These are phyloP conservation scores for Pseudopleuronectes americanus DNA, from an alignment of 2,797 vertebrate species.

Conservation along the genomic window DNA sequence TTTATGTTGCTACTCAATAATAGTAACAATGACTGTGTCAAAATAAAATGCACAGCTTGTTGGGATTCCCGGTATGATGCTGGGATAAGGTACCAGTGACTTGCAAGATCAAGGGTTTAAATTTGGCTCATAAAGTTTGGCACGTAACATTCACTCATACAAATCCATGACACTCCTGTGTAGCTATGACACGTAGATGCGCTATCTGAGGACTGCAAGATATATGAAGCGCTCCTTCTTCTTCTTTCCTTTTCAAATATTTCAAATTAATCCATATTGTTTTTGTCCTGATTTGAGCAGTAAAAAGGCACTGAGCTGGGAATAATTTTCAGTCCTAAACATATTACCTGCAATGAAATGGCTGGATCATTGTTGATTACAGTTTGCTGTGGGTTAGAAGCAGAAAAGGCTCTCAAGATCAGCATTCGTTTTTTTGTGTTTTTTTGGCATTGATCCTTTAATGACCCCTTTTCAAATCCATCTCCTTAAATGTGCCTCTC, in stretches of 20 bases:
- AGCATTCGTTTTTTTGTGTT: constrained; percentile 1
- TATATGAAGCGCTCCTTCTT: constrained; percentile 44
- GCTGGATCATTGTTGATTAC: constrained; percentile 41
- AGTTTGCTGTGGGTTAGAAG: constrained; percentile 60
- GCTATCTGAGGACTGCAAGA: constrained; percentile 10
- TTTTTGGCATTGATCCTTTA: constrained; percentile 44
- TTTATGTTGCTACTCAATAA: constrained; percentile 13
- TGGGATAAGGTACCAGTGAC: constrained; percentile 12
- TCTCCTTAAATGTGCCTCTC: constrained; percentile 19
- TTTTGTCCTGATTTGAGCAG: constrained; percentile 61
- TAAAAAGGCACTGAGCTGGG: constrained; percentile 79
- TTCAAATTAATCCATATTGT: constrained; percentile 46
- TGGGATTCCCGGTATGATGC: constrained; percentile 1
- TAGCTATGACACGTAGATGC: neutral
- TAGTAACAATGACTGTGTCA: neutral
- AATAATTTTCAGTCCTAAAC: constrained; percentile 62
- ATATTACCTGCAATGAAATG: constrained; percentile 57
- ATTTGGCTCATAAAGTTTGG: constrained; percentile 38
- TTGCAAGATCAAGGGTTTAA: constrained; percentile 9
- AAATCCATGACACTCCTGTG: no score
- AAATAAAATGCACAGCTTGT: constrained; percentile 5
- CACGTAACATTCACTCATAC: constrained; percentile 12
- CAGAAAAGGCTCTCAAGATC: constrained; percentile 55
- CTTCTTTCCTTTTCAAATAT: constrained; percentile 36
- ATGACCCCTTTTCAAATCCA: constrained; percentile 27